Percentiles rank a stretch among this genome's conserved stretches.
phyloP scores from a whole-genome alignment of 2,113 vertebrate genomes.

The Eonycteris spelaea region DNA sequence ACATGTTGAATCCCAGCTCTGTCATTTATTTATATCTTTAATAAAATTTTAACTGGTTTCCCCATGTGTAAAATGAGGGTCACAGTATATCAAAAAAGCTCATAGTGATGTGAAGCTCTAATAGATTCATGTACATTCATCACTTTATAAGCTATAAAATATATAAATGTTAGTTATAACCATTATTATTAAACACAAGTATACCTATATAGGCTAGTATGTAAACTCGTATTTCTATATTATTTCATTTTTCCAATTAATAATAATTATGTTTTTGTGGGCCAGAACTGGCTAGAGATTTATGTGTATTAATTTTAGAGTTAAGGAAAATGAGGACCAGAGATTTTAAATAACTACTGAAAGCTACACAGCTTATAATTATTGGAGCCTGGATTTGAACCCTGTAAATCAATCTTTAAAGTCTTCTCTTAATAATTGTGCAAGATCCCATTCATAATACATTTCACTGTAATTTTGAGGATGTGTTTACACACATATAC shows the following conservation, averaged over 20 bases:
- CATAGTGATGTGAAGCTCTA: neutral
- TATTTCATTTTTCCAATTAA: neutral
- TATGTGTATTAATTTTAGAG: neutral
- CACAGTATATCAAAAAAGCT: neutral
- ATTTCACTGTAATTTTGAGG: neutral
- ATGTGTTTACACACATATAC: neutral
- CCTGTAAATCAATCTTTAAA: neutral
- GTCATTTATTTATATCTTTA: neutral
- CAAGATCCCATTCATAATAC: neutral
- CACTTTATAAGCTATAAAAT: neutral
- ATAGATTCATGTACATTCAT: neutral
- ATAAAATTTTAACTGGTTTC: neutral
- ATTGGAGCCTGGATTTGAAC: neutral
- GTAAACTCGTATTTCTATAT: neutral
- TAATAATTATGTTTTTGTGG: neutral
- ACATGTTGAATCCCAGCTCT: neutral
- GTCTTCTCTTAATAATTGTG: neutral
- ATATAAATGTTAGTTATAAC: neutral
- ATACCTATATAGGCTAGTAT: neutral
- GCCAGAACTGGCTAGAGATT: neutral
- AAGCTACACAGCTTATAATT: neutral
- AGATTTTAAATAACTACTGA: neutral
- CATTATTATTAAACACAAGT: neutral
- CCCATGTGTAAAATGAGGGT: neutral
- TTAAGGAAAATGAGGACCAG: neutral